These are phyloP conservation scores for Lepidocolaptes lacrymiger DNA, from an alignment of 2,797 vertebrate species.

Conservation along the genomic window DNA sequence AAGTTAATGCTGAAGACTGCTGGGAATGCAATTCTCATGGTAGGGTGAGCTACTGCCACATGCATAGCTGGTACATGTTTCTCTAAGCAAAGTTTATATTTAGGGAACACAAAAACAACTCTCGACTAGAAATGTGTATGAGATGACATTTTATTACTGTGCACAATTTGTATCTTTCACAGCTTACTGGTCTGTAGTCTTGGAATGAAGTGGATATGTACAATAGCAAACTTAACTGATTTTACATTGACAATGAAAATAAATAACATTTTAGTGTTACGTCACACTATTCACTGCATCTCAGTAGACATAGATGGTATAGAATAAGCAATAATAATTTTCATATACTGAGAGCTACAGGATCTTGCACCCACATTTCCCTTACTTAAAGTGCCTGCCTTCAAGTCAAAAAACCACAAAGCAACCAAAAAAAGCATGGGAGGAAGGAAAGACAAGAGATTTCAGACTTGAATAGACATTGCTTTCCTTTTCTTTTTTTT, in stretches of 20 bases:
- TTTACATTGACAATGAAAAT: slow-evolving; percentile 22
- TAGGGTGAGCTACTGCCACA: background rate
- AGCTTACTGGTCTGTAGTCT: slow-evolving; percentile 24
- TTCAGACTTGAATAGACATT: background rate
- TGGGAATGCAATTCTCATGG: background rate
- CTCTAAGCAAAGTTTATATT: background rate
- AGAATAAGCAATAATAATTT: slow-evolving; percentile 15
- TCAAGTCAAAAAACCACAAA: background rate
- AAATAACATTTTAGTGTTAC: slow-evolving; percentile 37
- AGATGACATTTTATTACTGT: slow-evolving; percentile 38
- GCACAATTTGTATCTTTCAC: slow-evolving; percentile 27
- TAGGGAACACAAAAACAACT: background rate
- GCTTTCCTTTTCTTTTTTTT: background rate
- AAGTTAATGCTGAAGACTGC: background rate
- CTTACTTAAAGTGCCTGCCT: background rate
- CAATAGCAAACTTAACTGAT: background rate
- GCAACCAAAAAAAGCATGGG: background rate
- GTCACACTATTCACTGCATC: background rate
- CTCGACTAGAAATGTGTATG: background rate
- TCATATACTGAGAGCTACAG: background rate
- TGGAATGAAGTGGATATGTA: background rate
- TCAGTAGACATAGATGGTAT: background rate
- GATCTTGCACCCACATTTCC: background rate
- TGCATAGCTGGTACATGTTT: background rate
- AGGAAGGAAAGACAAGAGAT: background rate